phyloP scores from a whole-genome alignment of 2,797 vertebrate genomes.

The Hippopotamyrus pictus region DNA sequence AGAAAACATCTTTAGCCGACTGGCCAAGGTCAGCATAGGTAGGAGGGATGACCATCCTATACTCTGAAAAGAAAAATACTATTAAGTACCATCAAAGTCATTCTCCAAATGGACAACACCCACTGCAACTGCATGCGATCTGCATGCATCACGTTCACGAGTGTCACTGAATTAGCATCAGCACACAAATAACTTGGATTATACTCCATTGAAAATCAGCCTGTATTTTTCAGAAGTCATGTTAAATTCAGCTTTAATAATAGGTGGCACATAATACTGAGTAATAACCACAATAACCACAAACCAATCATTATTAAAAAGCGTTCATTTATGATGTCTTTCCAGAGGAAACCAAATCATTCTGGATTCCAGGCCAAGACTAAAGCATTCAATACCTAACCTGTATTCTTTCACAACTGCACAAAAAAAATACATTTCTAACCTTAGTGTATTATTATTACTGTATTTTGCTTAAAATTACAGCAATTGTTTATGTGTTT shows the following conservation, averaged over 20 bases:
- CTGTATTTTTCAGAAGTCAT: background rate
- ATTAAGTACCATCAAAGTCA: background rate
- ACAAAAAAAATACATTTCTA: background rate
- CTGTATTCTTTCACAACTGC: background rate
- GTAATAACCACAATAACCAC: background rate
- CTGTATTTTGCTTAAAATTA: background rate
- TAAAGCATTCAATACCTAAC: background rate
- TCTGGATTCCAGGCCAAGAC: background rate
- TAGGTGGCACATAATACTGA: background rate
- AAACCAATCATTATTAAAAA: background rate
- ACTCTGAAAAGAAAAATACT: conserved; percentile 21
- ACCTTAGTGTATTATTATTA: background rate
- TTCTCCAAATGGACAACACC: background rate
- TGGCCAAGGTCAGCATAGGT: conserved; percentile 88
- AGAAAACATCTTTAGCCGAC: conserved; percentile 89
- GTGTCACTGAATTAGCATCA: background rate
- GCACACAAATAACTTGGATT: background rate
- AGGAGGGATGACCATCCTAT: conserved; percentile 91
- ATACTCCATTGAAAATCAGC: background rate
- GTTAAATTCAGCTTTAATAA: background rate
- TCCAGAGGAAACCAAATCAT: background rate
- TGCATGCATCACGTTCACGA: background rate
- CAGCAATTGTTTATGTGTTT: background rate
- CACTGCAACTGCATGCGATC: background rate
- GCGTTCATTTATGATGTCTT: background rate